These are phyloP conservation scores for Chamaea fasciata DNA, from an alignment of 2,113 vertebrate species.

Conservation along the genomic window DNA sequence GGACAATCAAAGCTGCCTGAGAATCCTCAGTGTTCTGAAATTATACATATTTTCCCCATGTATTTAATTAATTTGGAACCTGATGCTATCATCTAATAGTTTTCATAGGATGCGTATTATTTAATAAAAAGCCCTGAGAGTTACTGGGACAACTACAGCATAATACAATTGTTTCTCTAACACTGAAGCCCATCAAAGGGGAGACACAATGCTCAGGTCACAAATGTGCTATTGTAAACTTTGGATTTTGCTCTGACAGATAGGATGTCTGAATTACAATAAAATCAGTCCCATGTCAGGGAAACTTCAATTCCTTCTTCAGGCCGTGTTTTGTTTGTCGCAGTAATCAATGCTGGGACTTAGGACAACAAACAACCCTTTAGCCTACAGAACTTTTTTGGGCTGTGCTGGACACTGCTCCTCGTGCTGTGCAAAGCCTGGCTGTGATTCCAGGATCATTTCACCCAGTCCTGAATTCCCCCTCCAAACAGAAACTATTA, in stretches of 20 bases:
- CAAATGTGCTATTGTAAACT: not conserved
- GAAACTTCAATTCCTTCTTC: conserved; percentile 10
- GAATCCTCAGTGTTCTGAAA: not conserved
- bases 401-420: not conserved
- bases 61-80: not conserved
- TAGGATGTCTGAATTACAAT: conserved; percentile 5
- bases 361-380: not conserved
- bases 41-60: not conserved
- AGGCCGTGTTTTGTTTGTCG: not conserved
- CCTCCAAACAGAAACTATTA: not conserved
- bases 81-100: not conserved
- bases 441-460: not conserved
- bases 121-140: not conserved
- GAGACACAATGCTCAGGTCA: not conserved
- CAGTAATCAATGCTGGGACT: not conserved
- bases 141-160: not conserved
- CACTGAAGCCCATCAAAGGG: not conserved
- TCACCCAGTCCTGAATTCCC: not conserved
- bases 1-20: not conserved
- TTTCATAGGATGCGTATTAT: not conserved
- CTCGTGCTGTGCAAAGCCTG: not conserved
- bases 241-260: not conserved
- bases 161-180: not conserved
- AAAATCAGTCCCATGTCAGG: not conserved
- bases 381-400: not conserved